phyloP scores from a whole-genome alignment of 2,797 vertebrate genomes.

The Smutsia gigantea region DNA sequence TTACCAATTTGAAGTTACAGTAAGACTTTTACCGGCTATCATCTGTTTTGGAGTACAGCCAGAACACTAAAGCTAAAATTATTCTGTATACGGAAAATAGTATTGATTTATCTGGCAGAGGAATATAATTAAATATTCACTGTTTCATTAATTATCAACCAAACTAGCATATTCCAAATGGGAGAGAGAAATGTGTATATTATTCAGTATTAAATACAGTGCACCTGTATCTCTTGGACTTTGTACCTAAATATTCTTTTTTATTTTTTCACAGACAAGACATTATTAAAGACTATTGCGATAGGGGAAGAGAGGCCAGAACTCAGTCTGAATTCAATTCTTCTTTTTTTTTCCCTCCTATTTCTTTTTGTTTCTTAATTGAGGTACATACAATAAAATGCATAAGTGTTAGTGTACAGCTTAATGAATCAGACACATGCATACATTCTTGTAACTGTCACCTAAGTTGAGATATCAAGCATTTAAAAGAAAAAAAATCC shows the following conservation, averaged over 20 bases:
- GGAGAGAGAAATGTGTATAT: neutral
- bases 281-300: too few species aligned
- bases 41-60: neutral
- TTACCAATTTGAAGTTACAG: slow-evolving; percentile 8
- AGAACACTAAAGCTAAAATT: slow-evolving; percentile 2
- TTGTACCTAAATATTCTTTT: neutral
- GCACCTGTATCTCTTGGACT: neutral
- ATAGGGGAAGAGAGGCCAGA: too few species aligned
- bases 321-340: too few species aligned
- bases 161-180: neutral
- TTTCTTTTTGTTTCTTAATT: too few species aligned
- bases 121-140: slow-evolving; percentile 56
- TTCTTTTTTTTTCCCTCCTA: too few species aligned
- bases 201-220: neutral
- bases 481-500: too few species aligned
- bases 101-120: slow-evolving; percentile 7
- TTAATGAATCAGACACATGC: too few species aligned
- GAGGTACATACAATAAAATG: too few species aligned
- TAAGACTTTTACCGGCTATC: neutral
- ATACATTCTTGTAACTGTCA: too few species aligned
- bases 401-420: too few species aligned
- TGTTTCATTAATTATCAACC: slow-evolving; percentile 61
- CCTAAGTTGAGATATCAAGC: too few species aligned
- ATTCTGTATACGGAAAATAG: slow-evolving; percentile 35
- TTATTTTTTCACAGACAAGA: too few species aligned